These are phyloP conservation scores for Natrix natrix DNA, from an alignment of 2,797 vertebrate species.

Conservation along the genomic window DNA sequence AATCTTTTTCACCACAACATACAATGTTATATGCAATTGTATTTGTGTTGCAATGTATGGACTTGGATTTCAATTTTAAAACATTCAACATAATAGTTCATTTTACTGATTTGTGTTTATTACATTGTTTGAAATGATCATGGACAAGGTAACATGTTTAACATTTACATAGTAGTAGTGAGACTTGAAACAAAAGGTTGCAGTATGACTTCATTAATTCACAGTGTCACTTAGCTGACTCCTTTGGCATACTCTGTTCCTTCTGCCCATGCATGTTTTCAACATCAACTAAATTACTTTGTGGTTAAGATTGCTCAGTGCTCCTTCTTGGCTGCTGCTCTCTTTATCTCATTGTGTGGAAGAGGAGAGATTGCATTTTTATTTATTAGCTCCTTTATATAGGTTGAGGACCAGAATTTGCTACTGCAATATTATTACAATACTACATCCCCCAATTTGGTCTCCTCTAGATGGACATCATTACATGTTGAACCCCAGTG, in stretches of 20 bases:
- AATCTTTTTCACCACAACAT: neutral
- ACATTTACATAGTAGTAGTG: neutral
- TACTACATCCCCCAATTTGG: neutral
- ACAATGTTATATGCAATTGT: neutral
- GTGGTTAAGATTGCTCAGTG: neutral
- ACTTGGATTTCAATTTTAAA: neutral
- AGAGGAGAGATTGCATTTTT: neutral
- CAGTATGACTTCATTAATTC: neutral
- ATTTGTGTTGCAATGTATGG: neutral
- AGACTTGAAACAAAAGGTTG: neutral
- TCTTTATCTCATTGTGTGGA: neutral
- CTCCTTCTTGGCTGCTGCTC: neutral
- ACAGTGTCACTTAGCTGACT: neutral
- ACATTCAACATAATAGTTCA: conserved; percentile 27
- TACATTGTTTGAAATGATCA: conserved; percentile 49
- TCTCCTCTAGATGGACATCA: neutral
- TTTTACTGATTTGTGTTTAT: conserved; percentile 50
- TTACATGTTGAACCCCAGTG: neutral
- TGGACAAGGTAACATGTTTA: conserved; percentile 49
- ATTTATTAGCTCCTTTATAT: neutral
- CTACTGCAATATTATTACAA: neutral
- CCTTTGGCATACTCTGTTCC: neutral
- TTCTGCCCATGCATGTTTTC: neutral
- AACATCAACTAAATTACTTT: neutral
- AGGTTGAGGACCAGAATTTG: neutral